Base-by-base conservation (phyloP, 1,140 invertebrate genomes). In the Trichoplusia ni region DNA sequence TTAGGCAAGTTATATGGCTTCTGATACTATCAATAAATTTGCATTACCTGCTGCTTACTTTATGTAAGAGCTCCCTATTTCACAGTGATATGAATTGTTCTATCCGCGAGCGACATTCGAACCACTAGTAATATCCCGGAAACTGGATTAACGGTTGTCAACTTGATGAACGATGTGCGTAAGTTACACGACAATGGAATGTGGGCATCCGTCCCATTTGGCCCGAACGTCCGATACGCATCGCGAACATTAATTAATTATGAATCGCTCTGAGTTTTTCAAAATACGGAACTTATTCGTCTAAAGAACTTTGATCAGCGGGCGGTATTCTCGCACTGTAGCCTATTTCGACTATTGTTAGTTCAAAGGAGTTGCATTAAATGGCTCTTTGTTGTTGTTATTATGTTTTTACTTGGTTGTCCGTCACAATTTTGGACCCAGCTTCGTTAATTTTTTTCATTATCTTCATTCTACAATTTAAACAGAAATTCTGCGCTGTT, bases 81-180 rank as follows among this genome's bases (percentile, higher is more conserved):
- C 16, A 47, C 13, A 16, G n/a, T 29, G 25, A 13, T 25, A 6
- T 16, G 31, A 47, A 27, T 42, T 63, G 25, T 9, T 58, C 23
- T 16, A 47, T 63, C 46, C 66, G 51, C 64, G 54, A 64, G 63
- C 58, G 46, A 62, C 13, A 51, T 37, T 54, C 44, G 38, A 58
- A 79, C 59, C 64, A 42, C 58, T 79, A 71, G 82, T 85, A 84
- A 51, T 58, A 60, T 56, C 53, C 84, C 84, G 86, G 86, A 89
- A 84, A 86, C 85, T 86, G 85, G 84, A 90, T 86, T 90, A 90
- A 88, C 85, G 87, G 80, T 90, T 88, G 86, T 90, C 86, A 88
- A 86, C 80, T 80, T 90, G 86, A 90, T 84, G 84, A 83, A 90
- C 82, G 85, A 90, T 75, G 85, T 84, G 85, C 84, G 84, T 86